These are phyloP conservation scores for Mystacides longicornis DNA, from an alignment of 2,888 invertebrate genomes.

Conservation along the genomic window DNA sequence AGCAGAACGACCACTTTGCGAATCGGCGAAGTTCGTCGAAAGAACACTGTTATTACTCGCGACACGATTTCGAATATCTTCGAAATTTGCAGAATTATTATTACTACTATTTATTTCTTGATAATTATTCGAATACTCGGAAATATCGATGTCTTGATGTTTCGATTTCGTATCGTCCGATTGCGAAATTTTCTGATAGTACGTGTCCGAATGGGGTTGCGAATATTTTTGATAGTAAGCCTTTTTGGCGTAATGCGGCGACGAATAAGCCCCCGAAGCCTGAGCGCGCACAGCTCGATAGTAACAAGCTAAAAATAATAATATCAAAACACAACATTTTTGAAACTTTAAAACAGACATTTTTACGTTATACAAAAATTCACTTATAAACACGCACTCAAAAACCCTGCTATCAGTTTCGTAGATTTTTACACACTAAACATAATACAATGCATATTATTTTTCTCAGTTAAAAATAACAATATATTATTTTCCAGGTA, in stretches of 20 bases:
- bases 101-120: conserved; percentile 4
- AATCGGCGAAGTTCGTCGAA: conserved; percentile 15
- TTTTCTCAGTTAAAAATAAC: too few species aligned
- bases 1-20: conserved; percentile 28
- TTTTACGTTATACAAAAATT: too few species aligned
- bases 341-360: too few species aligned
- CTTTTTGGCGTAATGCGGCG: conserved; percentile 47
- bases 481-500: too few species aligned
- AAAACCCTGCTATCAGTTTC: too few species aligned
- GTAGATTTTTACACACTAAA: too few species aligned
- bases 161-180: conserved; percentile 15
- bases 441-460: too few species aligned
- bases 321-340: too few species aligned
- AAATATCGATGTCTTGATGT: conserved; percentile 23
- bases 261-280: conserved; percentile 47
- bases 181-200: conserved; percentile 20
- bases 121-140: conserved; percentile 8
- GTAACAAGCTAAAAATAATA: too few species aligned
- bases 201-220: conserved; percentile 16
- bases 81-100: conserved; percentile 1
- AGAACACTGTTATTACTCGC: conserved; percentile 3
- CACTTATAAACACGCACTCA: too few species aligned
- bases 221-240: conserved; percentile 25
- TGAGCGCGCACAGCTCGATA: conserved; percentile 16
- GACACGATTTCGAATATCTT: background rate